Evolutionary conservation across 2,888 invertebrate genomes (phyloP), one percentile per base, ranked within the genome.

Genomic region (Spilosoma lubricipeda): DNA sequence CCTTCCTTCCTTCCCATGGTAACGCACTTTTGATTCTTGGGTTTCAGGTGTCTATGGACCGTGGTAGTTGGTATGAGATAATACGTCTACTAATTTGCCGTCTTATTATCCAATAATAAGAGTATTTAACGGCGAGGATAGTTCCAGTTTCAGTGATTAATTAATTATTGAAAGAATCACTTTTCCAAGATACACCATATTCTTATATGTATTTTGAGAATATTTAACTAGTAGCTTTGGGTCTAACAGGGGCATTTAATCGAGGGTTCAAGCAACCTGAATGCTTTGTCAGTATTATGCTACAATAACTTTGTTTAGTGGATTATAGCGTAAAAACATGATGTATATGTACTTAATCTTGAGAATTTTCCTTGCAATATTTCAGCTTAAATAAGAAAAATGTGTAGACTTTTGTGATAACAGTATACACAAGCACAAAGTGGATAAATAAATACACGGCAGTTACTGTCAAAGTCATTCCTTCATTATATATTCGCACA

Each of bases 401-500:
- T 27, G 4, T 27, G 27, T 27, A 13, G 27, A 59, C 56, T 56
- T n/a, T 56, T 30, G 13, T 11, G 13, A 27, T 27, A 0, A 27
- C 27, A 30, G 48, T 68, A 9, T 48, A 48, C 48, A 30, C 33
- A 63, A 27, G 9, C 4, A 63, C 30, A 5, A 18, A 48, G 30
- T 67, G 2, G 30, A 36, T 69, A 39, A 30, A 42, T 42, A 68
- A 70, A 15, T 80, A 36, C 45, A 72, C 63, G 27, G 67, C n/a
- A 42, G 63, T n/a, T 39, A 52, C 65, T 68, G 75, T 82, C 77
- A 80, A 84, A 84, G 74, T 65, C 59, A 56, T 56, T 75, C 36
- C 82, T 86, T 87, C 87, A 89, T 89, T 86, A 72, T 78, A 85
- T 86, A 88, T 89, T 88, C 87, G 71, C 73, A 78, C 81, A 89